Percentiles rank a stretch among this genome's conserved stretches.
Evolutionary conservation across 2,888 invertebrate species (phyloP).

Genomic region (Taphrorychus bicolor): DNA sequence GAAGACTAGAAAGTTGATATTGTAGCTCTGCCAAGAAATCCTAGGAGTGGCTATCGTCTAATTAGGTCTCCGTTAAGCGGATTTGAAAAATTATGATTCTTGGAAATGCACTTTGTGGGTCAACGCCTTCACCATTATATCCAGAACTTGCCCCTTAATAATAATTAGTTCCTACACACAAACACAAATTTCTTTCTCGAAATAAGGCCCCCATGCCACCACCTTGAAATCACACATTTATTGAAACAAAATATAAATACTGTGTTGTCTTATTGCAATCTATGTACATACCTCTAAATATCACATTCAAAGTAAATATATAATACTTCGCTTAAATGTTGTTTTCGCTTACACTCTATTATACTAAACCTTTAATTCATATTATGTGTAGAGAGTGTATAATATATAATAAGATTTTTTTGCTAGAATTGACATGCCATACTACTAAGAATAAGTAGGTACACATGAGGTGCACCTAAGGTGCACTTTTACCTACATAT

Average conservation of each 20-base stretch:
- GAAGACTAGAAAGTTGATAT: too few relatives aligned
- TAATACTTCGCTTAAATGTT: background rate
- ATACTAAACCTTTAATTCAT: background rate
- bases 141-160: too few relatives aligned
- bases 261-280: conserved; percentile 14
- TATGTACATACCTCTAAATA: conserved; percentile 12
- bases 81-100: too few relatives aligned
- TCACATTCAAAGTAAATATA: conserved; percentile 15
- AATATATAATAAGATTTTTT: background rate
- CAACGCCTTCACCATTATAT: too few relatives aligned
- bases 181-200: too few relatives aligned
- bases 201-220: too few relatives aligned
- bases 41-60: too few relatives aligned
- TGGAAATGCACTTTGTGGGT: too few relatives aligned
- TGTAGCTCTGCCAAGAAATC: too few relatives aligned
- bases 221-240: conserved; percentile 3
- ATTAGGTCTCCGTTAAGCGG: too few relatives aligned
- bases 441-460: background rate
- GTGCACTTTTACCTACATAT: background rate
- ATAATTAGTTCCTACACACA: too few relatives aligned
- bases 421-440: background rate
- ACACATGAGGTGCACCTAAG: background rate
- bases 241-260: conserved; percentile 21
- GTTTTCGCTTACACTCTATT: background rate
- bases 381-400: background rate